Evolutionary conservation across 2,888 invertebrate species (phyloP), one percentile per base, ranked within the genome.

Genomic region (Allacma fusca): DNA sequence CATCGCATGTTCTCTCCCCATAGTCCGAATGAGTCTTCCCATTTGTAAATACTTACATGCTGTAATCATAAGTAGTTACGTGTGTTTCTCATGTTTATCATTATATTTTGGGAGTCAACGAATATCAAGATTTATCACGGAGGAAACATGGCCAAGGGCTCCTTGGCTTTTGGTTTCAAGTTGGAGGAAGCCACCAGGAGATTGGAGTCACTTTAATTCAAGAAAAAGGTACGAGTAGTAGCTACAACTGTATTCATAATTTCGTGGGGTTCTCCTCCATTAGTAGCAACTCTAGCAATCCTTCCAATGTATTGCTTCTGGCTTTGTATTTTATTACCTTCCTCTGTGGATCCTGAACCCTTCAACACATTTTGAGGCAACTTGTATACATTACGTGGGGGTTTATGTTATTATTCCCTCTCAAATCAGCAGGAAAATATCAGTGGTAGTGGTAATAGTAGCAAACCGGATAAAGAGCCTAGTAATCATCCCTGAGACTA

Each of bases 61-160:
- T 70, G 70, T 70, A 70, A 70, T 70, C 70, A 50, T 44, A 69
- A 70, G 70, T 44, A 70, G 70, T 70, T 70, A 70, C 70, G 50
- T 70, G 70, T 44, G 26, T 44, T 50, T 44, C 70, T 70, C 44
- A 50, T 50, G 26, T 68, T 68, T 40, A 68, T 68, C 68, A 34
- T 50, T 34, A 68, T 43, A 50, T 50, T 26, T 23, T 26, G n/a
- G 26, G 26, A 23, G 19, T 50, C 50, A 69, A 44, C 50, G 21
- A 50, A 70, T 26, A 70, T 70, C 44, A 26, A 50, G 44, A 50
- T 50, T 50, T 65, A 65, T 65, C 65, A 69, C 44, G 50, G 16
- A 50, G 1, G 13, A 43, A 70, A 70, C 43, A 70, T 70, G 70
- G 70, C 70, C 70, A 70, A 68, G 23, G 68, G 68, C 68, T 40